A percentile compares a stretch with the other conserved stretches of the same genome.
These are phyloP conservation scores for Nomada lathburiana DNA, from an alignment of 2,888 invertebrate genomes.

Conservation along the genomic window DNA sequence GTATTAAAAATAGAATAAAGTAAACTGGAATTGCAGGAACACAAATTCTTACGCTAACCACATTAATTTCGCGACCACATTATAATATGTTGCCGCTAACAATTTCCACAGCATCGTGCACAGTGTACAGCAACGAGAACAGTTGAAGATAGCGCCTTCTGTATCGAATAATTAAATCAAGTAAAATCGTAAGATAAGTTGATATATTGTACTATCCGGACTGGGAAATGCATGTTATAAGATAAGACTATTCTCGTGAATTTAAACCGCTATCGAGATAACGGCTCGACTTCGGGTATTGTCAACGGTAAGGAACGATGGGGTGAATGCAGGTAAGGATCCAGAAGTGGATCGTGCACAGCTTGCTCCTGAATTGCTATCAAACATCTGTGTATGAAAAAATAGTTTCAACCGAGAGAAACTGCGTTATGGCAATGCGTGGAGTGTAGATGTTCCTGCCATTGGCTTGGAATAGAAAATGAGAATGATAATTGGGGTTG, in stretches of 20 bases:
- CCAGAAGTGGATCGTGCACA: conserved; percentile 25
- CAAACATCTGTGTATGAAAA: background rate
- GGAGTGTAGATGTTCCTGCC: too few species aligned
- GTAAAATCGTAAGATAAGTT: conserved; percentile 61
- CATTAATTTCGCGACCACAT: background rate
- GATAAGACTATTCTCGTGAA: conserved; percentile 65
- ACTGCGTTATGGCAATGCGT: too few species aligned
- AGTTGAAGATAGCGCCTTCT: conserved; percentile 46
- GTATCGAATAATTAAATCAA: conserved; percentile 68
- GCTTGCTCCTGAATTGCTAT: background rate
- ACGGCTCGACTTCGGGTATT: conserved; percentile 48
- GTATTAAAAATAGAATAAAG: too few species aligned
- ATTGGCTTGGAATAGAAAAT: too few species aligned
- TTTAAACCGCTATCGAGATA: conserved; percentile 63
- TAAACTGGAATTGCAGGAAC: too few species aligned
- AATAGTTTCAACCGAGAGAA: background rate
- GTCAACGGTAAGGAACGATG: conserved; percentile 41
- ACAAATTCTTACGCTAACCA: too few species aligned
- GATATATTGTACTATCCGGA: conserved; percentile 48
- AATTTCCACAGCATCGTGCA: background rate
- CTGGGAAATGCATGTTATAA: conserved; percentile 51
- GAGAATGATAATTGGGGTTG: too few species aligned
- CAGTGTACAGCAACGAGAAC: conserved; percentile 19
- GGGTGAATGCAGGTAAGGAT: conserved; percentile 10
- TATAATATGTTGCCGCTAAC: conserved; percentile 15